Evolutionary conservation across 2,113 vertebrate species (phyloP).

Genomic region (Apus apus): DNA sequence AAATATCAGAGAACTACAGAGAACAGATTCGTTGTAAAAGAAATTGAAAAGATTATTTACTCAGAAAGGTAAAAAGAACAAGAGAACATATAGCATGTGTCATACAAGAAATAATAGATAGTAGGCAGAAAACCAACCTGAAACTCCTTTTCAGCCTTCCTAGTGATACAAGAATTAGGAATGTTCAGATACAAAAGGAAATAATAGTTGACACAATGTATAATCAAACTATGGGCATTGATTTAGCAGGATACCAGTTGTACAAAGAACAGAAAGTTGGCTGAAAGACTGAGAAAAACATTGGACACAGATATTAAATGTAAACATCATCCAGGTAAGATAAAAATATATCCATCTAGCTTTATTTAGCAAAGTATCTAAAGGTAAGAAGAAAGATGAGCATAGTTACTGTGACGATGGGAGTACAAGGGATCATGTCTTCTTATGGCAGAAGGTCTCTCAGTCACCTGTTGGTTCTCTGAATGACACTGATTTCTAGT

Average conservation of each 20-base stretch:
- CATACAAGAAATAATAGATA: not conserved
- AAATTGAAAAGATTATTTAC: not conserved
- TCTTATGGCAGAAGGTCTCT: not conserved
- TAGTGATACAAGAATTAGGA: not conserved
- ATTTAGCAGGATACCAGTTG: not conserved
- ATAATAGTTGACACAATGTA: not conserved
- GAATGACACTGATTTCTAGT: not conserved
- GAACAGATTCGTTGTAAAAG: not conserved
- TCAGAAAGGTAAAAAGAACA: not conserved
- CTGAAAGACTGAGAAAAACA: not conserved
- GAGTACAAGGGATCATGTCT: not conserved
- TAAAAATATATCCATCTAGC: not conserved
- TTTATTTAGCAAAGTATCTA: not conserved
- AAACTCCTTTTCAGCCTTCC: not conserved
- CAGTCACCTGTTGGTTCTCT: not conserved
- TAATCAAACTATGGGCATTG: not conserved
- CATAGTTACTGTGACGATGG: not conserved
- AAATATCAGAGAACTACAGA: not conserved
- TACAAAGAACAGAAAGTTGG: not conserved
- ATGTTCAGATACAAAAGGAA: not conserved
- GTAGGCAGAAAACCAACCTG: not conserved
- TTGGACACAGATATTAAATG: not conserved
- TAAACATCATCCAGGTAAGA: not conserved
- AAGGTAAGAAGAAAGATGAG: not conserved
- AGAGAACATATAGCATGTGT: not conserved